phyloP scores from a whole-genome alignment of 2,888 invertebrate species.

The Pimpla rufipes region DNA sequence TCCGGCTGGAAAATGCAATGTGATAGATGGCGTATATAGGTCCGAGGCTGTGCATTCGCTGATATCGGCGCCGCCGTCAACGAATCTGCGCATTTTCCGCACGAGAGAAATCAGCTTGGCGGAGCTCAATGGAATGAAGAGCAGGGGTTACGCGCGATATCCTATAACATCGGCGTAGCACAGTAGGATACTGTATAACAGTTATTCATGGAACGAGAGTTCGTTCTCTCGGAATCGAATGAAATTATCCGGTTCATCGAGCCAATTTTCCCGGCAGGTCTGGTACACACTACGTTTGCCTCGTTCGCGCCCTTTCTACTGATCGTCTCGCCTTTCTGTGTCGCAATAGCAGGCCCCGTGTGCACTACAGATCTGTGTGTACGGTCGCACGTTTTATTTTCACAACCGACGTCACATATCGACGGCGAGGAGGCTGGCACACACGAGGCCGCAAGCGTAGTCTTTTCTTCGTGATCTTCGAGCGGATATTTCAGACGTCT shows the following conservation, averaged over 20 bases:
- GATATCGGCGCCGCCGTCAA: constrained; percentile 19
- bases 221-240: constrained; percentile 67
- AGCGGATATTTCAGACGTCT: not conserved
- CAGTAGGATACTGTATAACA: constrained; percentile 25
- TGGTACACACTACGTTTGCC: constrained; percentile 10
- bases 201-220: constrained; percentile 32
- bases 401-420: not conserved
- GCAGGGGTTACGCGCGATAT: constrained; percentile 40
- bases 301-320: constrained; percentile 2
- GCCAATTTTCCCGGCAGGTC: constrained; percentile 70
- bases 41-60: constrained; percentile 31
- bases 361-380: not conserved
- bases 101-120: constrained; percentile 53
- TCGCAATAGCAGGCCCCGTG: not conserved
- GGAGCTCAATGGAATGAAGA: constrained; percentile 26
- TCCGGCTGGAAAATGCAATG: constrained; percentile 54
- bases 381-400: not conserved
- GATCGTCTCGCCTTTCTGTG: not conserved
- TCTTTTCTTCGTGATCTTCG: not conserved
- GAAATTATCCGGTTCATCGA: constrained; percentile 77
- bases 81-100: constrained; percentile 43
- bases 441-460: not conserved
- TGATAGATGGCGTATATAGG: constrained; percentile 7
- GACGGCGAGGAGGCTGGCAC: not conserved
- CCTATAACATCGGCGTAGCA: constrained; percentile 30